phyloP scores from a whole-genome alignment of 1,140 invertebrate species.

The Pseudomyrmex flavicornis region DNA sequence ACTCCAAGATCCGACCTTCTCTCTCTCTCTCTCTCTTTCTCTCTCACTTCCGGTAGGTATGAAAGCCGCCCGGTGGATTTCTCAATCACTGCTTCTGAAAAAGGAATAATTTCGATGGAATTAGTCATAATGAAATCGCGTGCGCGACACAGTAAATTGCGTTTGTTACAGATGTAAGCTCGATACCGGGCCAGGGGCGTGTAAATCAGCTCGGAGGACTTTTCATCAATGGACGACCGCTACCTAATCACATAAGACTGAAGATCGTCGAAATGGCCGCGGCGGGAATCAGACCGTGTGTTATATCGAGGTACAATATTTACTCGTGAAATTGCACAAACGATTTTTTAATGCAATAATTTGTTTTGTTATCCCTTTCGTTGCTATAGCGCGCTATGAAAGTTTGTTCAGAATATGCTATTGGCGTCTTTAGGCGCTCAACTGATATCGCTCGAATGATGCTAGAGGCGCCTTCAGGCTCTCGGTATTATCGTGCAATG shows the following conservation, averaged over 20 bases:
- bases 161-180: conserved; percentile 78
- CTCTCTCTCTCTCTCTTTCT: neutral
- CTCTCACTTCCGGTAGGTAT: conserved; percentile 9
- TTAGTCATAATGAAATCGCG: too few relatives aligned
- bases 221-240: conserved; percentile 93
- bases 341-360: too few relatives aligned
- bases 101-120: neutral
- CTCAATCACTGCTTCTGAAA: conserved; percentile 26
- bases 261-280: conserved; percentile 94
- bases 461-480: too few relatives aligned
- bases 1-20: neutral
- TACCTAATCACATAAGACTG: conserved; percentile 91
- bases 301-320: conserved; percentile 88
- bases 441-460: too few relatives aligned
- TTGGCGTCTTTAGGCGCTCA: too few relatives aligned
- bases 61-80: conserved; percentile 29
- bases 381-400: too few relatives aligned
- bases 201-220: conserved; percentile 95
- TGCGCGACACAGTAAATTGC: neutral
- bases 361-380: too few relatives aligned
- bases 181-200: conserved; percentile 90
- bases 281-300: conserved; percentile 91
- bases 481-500: too few relatives aligned
- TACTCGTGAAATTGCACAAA: too few relatives aligned
- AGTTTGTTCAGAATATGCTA: too few relatives aligned